Evolutionary conservation across 2,797 vertebrate genomes (phyloP), one percentile per base, ranked within the genome.

Genomic region (Manis pentadactyla): DNA sequence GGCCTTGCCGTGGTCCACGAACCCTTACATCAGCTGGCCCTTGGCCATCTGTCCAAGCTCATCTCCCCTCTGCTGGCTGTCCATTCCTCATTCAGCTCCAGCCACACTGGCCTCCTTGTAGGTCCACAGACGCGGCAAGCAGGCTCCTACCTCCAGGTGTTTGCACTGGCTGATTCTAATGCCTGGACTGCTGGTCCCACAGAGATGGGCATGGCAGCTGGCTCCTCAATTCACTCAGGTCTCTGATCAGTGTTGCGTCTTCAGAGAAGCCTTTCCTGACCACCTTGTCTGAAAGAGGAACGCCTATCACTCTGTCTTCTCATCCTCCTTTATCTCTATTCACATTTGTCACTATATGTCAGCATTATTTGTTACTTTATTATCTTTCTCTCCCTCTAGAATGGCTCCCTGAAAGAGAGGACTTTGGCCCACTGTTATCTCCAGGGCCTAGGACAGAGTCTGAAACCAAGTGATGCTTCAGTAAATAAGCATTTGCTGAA

Each of bases 1-100:
- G 74, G 66, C n/a, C 3, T 74, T 14, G 29, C 53, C 12, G 0
- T 2, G n/a, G n/a, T 1, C 37, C 21, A 29, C 0, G 1, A 79
- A 15, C 42, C 3, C 21, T 34, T 7, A 55, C 29, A 7, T 25
- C 12, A 4, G 59, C 23, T 14, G 19, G 61, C 31, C 34, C 49
- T 53, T 21, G 29, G 21, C 51, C 7, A 11, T 13, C 19, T 74
- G 34, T 46, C 25, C 8, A n/a, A 21, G 75, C 18, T 13, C 25
- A 23, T 18, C 34, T 53, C 46, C 49, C 27, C 29, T 4, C 11
- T 7, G 0, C 53, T 66, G 12, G 1, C 11, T 4, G 0, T 14
- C 87, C 64, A 15, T 0, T 34, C 37, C 27, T 84, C 64, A 17
- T 29, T 37, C 25, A 12, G 57, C 42, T 85, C 31, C 37, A 49